These are phyloP conservation scores for Calameuta pallipes DNA, from an alignment of 2,888 invertebrate genomes.

Conservation along the genomic window DNA sequence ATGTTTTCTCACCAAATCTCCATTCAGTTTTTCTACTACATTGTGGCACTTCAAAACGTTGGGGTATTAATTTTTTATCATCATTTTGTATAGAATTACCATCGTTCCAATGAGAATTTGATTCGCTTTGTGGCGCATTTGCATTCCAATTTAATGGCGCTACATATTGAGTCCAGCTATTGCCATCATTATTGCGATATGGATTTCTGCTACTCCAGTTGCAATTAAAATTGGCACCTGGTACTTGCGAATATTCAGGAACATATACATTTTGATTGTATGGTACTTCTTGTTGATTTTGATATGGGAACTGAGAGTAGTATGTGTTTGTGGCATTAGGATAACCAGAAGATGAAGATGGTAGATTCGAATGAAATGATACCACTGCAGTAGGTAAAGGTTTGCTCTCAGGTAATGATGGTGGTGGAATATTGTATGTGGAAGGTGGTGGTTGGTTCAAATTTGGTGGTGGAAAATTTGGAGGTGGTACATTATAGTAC, in stretches of 20 bases:
- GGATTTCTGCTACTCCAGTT: constrained; percentile 38
- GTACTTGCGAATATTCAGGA: constrained; percentile 33
- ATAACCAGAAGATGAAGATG: constrained; percentile 30
- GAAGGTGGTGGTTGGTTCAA: constrained; percentile 37
- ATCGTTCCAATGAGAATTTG: constrained; percentile 21
- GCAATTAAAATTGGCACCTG: constrained; percentile 29
- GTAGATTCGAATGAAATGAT: constrained; percentile 26
- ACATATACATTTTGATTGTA: constrained; percentile 32
- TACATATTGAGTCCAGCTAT: constrained; percentile 22
- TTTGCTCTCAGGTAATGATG: constrained; percentile 31
- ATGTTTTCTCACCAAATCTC: constrained; percentile 31
- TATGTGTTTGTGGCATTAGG: constrained; percentile 31
- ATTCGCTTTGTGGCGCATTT: constrained; percentile 17
- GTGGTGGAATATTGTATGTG: constrained; percentile 33
- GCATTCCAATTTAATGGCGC: constrained; percentile 23
- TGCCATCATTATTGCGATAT: constrained; percentile 23
- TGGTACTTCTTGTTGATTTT: constrained; percentile 29
- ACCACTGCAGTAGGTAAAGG: constrained; percentile 26
- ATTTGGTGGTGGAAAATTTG: constrained; percentile 51
- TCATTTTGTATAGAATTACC: neutral
- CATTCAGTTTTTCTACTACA: constrained; percentile 29
- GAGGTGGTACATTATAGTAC: constrained; percentile 42
- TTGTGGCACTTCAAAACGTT: constrained; percentile 20
- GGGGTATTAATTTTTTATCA: constrained; percentile 19
- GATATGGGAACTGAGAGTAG: constrained; percentile 36